These are phyloP conservation scores for Camptogramma bilineatum DNA, from an alignment of 2,888 invertebrate species.

Conservation along the genomic window DNA sequence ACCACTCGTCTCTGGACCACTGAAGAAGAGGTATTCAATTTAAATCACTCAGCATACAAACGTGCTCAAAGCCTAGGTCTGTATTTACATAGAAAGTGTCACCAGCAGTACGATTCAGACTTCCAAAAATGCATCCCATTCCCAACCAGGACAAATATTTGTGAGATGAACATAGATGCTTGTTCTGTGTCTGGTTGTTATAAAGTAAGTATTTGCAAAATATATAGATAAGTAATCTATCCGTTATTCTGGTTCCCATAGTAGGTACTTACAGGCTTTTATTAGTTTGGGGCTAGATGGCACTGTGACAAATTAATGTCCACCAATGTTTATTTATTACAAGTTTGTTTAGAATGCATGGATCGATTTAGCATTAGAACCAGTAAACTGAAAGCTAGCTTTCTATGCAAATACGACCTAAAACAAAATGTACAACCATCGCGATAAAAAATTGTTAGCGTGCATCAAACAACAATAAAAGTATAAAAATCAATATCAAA, in stretches of 20 bases:
- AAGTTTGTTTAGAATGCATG: not conserved
- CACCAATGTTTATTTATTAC: no score
- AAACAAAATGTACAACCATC: slow-evolving; percentile 38
- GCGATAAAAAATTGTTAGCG: slow-evolving; percentile 52
- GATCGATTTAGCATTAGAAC: not conserved
- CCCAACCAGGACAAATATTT: no score
- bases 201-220: no score
- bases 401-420: slow-evolving; percentile 10
- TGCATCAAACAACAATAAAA: slow-evolving; percentile 47
- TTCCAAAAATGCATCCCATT: no score
- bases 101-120: not conserved
- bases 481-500: slow-evolving; percentile 45
- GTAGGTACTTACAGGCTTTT: no score
- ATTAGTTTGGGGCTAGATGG: no score
- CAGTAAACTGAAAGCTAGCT: slow-evolving; percentile 11
- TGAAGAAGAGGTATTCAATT: slow-evolving; percentile 81
- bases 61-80: slow-evolving; percentile 46
- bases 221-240: no score
- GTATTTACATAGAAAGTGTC: slow-evolving; percentile 10
- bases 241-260: no score
- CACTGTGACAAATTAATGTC: no score
- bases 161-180: no score
- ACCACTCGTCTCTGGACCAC: slow-evolving; percentile 75
- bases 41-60: slow-evolving; percentile 64
- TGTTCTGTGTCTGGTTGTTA: no score